phyloP scores from a whole-genome alignment of 1,140 invertebrate genomes.

The Drosophila suzukii region DNA sequence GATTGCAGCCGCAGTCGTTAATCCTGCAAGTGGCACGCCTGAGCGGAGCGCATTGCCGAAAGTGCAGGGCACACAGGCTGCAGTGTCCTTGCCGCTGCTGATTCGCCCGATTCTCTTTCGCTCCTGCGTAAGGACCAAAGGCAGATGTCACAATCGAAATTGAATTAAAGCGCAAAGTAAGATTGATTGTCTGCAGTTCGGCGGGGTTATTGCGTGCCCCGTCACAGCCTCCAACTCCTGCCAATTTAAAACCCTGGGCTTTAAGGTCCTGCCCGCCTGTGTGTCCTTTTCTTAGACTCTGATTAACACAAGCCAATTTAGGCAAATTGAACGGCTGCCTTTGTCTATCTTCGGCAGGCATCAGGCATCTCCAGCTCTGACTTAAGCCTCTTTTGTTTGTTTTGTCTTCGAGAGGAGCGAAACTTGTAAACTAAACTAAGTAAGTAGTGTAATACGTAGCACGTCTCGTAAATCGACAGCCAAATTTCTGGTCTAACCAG shows the following conservation, averaged over 20 bases:
- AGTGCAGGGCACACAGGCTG: constrained; percentile 52
- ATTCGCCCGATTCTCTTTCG: constrained; percentile 9
- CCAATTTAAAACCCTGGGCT: constrained; percentile 36
- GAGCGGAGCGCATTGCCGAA: constrained; percentile 78
- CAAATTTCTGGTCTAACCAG: constrained; percentile 72
- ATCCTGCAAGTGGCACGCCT: constrained; percentile 80
- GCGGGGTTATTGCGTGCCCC: constrained; percentile 76
- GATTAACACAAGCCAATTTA: constrained; percentile 80
- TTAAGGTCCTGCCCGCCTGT: constrained; percentile 51
- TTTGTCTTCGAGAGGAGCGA: constrained; percentile 28
- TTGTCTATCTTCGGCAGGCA: constrained; percentile 37
- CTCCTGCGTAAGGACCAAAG: constrained; percentile 66
- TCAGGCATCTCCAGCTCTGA: constrained; percentile 26
- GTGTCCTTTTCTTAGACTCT: constrained; percentile 11
- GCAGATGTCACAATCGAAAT: constrained; percentile 83
- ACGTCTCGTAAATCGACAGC: constrained; percentile 63
- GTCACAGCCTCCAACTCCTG: constrained; percentile 26
- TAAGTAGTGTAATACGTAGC: constrained; percentile 48
- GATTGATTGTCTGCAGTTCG: constrained; percentile 82
- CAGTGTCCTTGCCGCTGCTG: constrained; percentile 51
- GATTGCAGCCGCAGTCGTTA: constrained; percentile 76
- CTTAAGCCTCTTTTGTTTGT: constrained; percentile 44
- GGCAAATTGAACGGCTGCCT: constrained; percentile 70
- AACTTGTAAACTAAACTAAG: constrained; percentile 50
- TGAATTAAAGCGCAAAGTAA: constrained; percentile 83